These are phyloP conservation scores for Argyrosomus regius DNA, from an alignment of 2,797 vertebrate genomes.

Conservation along the genomic window DNA sequence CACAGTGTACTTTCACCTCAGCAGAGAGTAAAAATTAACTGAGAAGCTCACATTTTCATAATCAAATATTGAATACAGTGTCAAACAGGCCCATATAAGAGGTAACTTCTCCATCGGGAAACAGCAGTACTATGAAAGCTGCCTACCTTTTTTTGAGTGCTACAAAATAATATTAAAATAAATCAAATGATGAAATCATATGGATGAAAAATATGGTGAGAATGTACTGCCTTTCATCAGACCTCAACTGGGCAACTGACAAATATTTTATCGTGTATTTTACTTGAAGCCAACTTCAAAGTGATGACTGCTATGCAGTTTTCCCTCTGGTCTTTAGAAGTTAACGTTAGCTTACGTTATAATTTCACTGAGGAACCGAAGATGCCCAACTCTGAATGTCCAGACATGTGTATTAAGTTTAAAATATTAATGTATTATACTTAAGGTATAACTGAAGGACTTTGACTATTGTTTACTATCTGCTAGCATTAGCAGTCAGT, in stretches of 20 bases:
- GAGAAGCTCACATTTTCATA: background rate
- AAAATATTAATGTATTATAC: background rate
- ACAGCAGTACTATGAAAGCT: background rate
- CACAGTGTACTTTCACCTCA: background rate
- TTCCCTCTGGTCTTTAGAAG: background rate
- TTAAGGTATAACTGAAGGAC: background rate
- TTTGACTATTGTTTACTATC: too few species aligned
- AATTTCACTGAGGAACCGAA: too few species aligned
- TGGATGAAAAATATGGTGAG: background rate
- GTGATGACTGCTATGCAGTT: background rate
- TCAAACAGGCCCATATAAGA: too few species aligned
- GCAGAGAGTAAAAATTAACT: background rate
- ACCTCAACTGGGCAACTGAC: background rate
- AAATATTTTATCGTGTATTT: conserved; percentile 7
- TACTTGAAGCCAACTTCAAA: background rate
- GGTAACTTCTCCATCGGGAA: too few species aligned
- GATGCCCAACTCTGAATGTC: too few species aligned
- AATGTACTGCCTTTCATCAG: background rate
- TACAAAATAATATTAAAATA: conserved; percentile 4
- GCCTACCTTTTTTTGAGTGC: background rate
- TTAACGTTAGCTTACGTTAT: too few species aligned
- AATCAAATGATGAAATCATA: background rate
- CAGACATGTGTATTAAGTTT: too few species aligned
- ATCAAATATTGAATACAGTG: background rate
- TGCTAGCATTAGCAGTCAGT: background rate